Percentiles rank a stretch among this genome's conserved stretches.
Conservation (phyloP, 1,140 invertebrate genomes). For the Phenacoccus solenopsis region DNA sequence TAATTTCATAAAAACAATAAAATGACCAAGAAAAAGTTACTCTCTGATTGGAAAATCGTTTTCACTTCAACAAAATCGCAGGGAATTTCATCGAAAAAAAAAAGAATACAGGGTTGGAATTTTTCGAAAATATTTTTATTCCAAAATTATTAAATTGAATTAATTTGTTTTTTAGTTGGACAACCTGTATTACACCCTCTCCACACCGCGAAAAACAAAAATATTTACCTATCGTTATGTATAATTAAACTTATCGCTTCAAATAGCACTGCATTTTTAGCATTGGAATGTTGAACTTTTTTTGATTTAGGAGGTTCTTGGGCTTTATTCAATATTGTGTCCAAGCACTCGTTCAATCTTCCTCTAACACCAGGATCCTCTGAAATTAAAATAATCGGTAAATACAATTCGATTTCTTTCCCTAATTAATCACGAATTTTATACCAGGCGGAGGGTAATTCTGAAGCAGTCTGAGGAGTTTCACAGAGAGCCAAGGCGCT, state of each 20-base stretch:
- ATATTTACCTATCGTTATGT: constrained; percentile 75
- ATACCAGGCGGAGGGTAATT: constrained; percentile 93
- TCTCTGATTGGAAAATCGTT: too few relatives aligned
- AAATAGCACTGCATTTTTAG: constrained; percentile 98
- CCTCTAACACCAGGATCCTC: constrained; percentile 92
- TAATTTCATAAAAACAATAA: too few relatives aligned
- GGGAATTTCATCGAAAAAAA: too few relatives aligned
- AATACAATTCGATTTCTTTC: background rate
- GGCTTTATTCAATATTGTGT: constrained; percentile 99
- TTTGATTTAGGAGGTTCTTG: constrained; percentile 99
- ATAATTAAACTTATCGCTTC: constrained; percentile 99
- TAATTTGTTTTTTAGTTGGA: too few relatives aligned
- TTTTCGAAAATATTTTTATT: too few relatives aligned
- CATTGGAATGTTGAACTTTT: constrained; percentile 99
- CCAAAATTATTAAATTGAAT: too few relatives aligned
- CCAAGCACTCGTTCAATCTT: constrained; percentile 92
- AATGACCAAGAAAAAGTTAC: too few relatives aligned
- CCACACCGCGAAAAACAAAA: background rate
- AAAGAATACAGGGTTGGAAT: too few relatives aligned
- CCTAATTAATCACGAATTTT: background rate
- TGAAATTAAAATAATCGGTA: constrained; percentile 29
- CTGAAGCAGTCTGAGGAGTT: constrained; percentile 88
- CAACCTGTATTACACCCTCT: too few relatives aligned
- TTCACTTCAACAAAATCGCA: too few relatives aligned
- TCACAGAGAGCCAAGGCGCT: constrained; percentile 98